A percentile compares a stretch with the other conserved stretches of the same genome.
Conservation (phyloP, 2,113 vertebrate genomes). For the Elaphurus davidianus region DNA sequence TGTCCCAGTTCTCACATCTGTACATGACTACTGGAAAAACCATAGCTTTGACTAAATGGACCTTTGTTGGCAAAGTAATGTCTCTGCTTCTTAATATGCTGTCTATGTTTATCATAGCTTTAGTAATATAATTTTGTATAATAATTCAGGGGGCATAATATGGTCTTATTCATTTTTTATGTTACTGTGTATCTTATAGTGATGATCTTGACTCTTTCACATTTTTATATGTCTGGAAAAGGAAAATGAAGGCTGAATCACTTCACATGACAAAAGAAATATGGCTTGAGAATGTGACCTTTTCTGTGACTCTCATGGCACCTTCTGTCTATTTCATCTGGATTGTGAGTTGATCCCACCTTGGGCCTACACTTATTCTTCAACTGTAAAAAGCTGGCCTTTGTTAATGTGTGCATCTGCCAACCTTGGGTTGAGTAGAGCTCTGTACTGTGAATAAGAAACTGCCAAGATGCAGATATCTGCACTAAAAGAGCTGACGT, state of each 20-base stretch:
- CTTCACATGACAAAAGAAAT: not conserved
- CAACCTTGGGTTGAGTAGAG: not conserved
- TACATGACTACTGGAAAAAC: not conserved
- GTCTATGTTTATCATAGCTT: not conserved
- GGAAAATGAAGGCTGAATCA: not conserved
- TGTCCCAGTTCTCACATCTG: not conserved
- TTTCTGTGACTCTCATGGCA: not conserved
- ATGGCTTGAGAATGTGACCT: not conserved
- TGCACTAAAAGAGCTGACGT: not conserved
- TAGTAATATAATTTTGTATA: not conserved
- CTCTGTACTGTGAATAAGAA: not conserved
- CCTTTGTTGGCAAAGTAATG: not conserved
- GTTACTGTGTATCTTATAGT: not conserved
- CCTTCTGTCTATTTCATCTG: not conserved
- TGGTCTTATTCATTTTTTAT: not conserved
- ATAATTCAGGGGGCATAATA: not conserved
- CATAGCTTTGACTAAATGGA: not conserved
- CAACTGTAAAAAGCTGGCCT: rapidly evolving
- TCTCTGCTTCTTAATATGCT: not conserved
- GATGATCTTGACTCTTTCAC: not conserved
- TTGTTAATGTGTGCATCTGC: rapidly evolving
- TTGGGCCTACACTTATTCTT: not conserved
- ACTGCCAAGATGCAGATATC: not conserved
- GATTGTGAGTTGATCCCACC: not conserved
- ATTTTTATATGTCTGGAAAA: not conserved